Percentiles rank a stretch among this genome's conserved stretches.
Conservation (phyloP, 2,888 invertebrate genomes). For the Leuctra nigra region DNA sequence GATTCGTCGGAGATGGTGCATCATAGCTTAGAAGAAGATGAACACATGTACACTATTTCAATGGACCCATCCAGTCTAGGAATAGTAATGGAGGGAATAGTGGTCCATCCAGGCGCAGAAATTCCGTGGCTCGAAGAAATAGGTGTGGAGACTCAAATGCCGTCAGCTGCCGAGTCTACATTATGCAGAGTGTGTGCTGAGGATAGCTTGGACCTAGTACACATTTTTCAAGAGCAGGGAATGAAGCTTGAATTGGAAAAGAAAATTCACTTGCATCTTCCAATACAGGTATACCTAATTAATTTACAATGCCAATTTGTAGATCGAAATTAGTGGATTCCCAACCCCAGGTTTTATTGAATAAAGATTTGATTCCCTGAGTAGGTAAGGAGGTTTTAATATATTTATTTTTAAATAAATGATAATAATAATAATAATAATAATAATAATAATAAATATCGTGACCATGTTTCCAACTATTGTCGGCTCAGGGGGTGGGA, state of each 20-base stretch:
- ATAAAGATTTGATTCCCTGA: too few relatives aligned
- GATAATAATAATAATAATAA: too few relatives aligned
- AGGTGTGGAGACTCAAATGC: background rate
- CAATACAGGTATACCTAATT: conserved; percentile 32
- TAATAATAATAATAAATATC: too few relatives aligned
- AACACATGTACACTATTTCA: background rate
- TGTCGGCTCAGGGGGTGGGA: too few relatives aligned
- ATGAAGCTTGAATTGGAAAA: conserved; percentile 32
- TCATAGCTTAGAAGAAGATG: background rate
- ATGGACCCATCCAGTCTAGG: background rate
- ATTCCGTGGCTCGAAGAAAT: background rate
- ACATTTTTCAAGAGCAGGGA: conserved; percentile 32
- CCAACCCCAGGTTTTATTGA: too few relatives aligned
- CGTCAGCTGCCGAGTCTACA: background rate
- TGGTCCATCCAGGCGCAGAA: background rate
- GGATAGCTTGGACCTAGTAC: conserved; percentile 20
- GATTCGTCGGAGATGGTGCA: background rate
- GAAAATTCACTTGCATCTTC: conserved; percentile 35
- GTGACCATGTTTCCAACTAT: too few relatives aligned
- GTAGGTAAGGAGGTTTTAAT: too few relatives aligned
- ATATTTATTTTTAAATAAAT: too few relatives aligned
- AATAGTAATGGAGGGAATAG: background rate
- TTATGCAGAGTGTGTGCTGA: conserved; percentile 27
- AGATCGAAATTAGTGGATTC: too few relatives aligned
- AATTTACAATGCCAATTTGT: background rate